phyloP scores from a whole-genome alignment of 2,888 invertebrate species.

The Pasiphila rectangulata region DNA sequence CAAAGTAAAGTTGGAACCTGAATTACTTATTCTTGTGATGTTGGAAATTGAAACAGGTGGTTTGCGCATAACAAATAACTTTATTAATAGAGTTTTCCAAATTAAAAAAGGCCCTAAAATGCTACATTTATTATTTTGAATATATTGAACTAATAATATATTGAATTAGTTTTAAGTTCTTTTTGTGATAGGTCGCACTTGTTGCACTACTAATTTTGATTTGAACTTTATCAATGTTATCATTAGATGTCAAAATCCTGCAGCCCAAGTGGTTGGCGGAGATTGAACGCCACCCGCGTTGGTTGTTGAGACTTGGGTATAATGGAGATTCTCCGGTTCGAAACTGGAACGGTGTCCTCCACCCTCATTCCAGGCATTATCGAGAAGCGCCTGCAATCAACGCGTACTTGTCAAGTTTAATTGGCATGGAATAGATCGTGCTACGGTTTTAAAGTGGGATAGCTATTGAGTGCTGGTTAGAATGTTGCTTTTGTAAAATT shows the following conservation, averaged over 20 bases:
- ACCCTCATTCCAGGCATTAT: constrained; percentile 61
- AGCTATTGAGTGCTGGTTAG: background rate
- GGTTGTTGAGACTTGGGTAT: constrained; percentile 53
- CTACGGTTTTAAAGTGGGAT: background rate
- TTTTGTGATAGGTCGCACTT: background rate
- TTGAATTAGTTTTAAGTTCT: too few relatives aligned
- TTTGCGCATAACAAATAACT: constrained; percentile 8
- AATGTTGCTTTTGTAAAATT: background rate
- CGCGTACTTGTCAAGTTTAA: constrained; percentile 18
- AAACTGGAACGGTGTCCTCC: constrained; percentile 41
- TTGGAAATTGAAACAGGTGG: constrained; percentile 9
- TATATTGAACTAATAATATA: too few relatives aligned
- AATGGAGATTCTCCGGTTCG: constrained; percentile 56
- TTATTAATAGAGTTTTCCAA: constrained; percentile 14
- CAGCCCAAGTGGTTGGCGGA: constrained; percentile 52
- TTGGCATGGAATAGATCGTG: constrained; percentile 15
- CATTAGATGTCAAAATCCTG: constrained; percentile 60
- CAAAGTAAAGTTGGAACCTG: background rate
- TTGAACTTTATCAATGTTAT: background rate
- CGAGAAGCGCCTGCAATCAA: constrained; percentile 58
- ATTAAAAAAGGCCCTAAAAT: constrained; percentile 12
- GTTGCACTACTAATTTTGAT: background rate
- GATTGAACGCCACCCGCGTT: constrained; percentile 41
- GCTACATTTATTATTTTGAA: constrained; percentile 2
- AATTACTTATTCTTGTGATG: background rate